phyloP scores from a whole-genome alignment of 2,888 invertebrate genomes.

The Pseudolycoriella hygida region DNA sequence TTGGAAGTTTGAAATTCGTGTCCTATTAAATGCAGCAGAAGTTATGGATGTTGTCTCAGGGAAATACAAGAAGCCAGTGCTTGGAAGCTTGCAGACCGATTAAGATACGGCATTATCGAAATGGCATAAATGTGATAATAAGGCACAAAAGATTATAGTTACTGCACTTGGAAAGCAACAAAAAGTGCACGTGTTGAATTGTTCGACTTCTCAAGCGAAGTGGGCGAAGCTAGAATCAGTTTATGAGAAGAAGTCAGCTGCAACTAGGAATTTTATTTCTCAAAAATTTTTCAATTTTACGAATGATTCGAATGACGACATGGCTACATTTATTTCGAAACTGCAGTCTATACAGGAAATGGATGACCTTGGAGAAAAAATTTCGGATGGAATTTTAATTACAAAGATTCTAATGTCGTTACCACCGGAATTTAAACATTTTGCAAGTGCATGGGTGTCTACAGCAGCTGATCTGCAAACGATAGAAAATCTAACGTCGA shows the following conservation, averaged over 20 bases:
- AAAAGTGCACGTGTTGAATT: background rate
- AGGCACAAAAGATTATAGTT: too few species aligned
- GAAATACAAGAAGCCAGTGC: background rate
- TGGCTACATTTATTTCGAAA: slow-evolving; percentile 8
- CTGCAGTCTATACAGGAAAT: slow-evolving; percentile 1
- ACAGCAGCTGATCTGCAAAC: background rate
- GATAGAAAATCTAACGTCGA: background rate
- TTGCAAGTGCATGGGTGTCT: background rate
- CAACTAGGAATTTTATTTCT: background rate
- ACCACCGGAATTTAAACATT: background rate
- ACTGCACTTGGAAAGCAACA: background rate
- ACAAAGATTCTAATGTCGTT: slow-evolving; percentile 1
- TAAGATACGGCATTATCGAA: background rate
- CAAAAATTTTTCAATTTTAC: background rate
- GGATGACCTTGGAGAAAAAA: slow-evolving; percentile 1
- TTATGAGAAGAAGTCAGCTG: slow-evolving; percentile 1
- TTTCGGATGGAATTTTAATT: background rate
- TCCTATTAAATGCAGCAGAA: too few species aligned
- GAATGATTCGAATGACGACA: background rate
- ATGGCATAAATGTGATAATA: background rate
- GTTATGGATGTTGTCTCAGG: background rate
- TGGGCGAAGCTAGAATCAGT: background rate
- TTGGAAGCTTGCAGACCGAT: background rate
- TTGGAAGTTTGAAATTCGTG: too few species aligned
- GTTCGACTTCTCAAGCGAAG: background rate